These are phyloP conservation scores for Scalopus aquaticus DNA, from an alignment of 2,113 vertebrate species.

Conservation along the genomic window DNA sequence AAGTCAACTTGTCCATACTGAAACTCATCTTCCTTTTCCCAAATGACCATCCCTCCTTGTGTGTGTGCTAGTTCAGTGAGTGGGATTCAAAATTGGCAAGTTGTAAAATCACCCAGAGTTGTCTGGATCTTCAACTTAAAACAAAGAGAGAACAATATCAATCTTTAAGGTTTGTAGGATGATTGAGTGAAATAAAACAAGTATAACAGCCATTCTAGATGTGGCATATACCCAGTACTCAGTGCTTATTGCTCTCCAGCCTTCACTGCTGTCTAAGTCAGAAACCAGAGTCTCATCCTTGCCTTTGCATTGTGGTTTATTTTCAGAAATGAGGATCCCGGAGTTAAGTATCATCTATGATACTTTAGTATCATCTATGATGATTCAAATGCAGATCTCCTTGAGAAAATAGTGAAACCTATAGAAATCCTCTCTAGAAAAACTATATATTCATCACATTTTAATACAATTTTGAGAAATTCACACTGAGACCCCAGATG, in stretches of 20 bases:
- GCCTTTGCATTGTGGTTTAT: neutral
- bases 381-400: no score
- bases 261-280: neutral
- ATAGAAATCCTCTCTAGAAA: no score
- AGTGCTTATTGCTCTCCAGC: neutral
- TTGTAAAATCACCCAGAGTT: neutral
- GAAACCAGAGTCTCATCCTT: neutral
- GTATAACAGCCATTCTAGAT: neutral
- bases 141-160: neutral
- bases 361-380: no score
- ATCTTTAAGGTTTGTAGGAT: neutral
- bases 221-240: neutral
- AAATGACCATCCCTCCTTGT: neutral
- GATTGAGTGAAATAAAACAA: constrained; percentile 11
- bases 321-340: no score
- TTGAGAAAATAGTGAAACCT: no score
- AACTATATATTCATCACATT: no score
- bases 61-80: constrained; percentile 37
- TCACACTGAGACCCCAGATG: no score
- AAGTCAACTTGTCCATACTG: constrained; percentile 23
- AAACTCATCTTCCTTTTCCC: neutral
- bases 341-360: no score
- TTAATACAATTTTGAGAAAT: no score
- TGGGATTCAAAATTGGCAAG: neutral
- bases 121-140: neutral